Conservation (phyloP, 1,140 invertebrate species). For the Leptinotarsa undecemlineata region DNA sequence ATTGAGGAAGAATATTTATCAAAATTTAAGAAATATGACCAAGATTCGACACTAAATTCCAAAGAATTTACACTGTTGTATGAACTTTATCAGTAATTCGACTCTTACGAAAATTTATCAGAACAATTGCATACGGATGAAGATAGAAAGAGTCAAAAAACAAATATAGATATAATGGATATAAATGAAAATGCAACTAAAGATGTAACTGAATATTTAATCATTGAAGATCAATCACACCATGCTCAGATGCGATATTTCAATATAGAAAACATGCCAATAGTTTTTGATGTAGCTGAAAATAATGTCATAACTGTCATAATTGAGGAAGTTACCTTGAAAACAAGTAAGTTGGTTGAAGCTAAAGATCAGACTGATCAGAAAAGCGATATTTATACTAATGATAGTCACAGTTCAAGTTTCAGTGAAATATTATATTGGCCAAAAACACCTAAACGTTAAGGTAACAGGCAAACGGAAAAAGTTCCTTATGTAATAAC, state of each 20-base stretch:
- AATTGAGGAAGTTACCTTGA: neutral
- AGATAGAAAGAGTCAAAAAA: neutral
- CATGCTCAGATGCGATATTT: neutral
- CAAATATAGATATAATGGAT: neutral
- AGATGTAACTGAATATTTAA: neutral
- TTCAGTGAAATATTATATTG: conserved; percentile 28
- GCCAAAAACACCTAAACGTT: conserved; percentile 33
- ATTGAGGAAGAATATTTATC: conserved; percentile 22
- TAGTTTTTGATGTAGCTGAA: neutral
- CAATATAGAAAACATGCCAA: neutral
- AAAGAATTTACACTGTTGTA: conserved; percentile 10
- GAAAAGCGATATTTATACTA: neutral
- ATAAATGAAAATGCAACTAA: neutral
- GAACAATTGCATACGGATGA: neutral
- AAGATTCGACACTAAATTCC: neutral
- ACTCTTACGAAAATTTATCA: neutral
- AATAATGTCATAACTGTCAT: neutral
- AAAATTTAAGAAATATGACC: conserved; percentile 23
- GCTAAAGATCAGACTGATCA: neutral
- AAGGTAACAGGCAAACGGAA: conserved; percentile 36
- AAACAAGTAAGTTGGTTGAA: neutral
- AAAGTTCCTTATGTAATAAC: conserved; percentile 30
- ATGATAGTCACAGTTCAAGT: conserved; percentile 8
- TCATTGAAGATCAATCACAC: conserved; percentile 1
- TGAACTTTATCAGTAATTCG: neutral